A percentile compares a stretch with the other conserved stretches of the same genome.
Conservation (phyloP, 2,888 invertebrate species). For the Drosophila flavopinicola region DNA sequence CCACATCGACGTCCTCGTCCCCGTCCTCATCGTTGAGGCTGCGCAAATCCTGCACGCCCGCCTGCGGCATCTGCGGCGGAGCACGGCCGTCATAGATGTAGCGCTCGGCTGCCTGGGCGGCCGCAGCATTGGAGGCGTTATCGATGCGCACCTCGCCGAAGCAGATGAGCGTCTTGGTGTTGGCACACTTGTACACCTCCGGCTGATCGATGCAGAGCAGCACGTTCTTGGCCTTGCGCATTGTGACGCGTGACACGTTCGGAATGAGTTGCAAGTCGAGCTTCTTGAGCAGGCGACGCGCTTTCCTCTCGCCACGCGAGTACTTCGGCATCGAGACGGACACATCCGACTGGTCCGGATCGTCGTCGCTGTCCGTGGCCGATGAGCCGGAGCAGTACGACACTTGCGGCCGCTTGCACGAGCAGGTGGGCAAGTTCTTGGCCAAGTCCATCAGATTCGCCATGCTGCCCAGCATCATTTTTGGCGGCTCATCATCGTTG, state of each 20-base stretch:
- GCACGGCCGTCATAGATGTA: slow-evolving; percentile 28
- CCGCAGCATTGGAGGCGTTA: slow-evolving; percentile 40
- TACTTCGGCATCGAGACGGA: slow-evolving; percentile 1
- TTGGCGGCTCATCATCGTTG: too few relatives aligned
- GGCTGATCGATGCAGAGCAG: slow-evolving; percentile 56
- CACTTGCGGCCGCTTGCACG: too few relatives aligned
- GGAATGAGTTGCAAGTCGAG: slow-evolving; percentile 49
- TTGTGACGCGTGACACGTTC: slow-evolving; percentile 58
- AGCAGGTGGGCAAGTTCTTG: slow-evolving; percentile 3
- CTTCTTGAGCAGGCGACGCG: slow-evolving; percentile 60
- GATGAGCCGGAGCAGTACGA: slow-evolving; percentile 13
- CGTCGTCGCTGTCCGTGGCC: slow-evolving; percentile 30
- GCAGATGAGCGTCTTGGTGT: slow-evolving; percentile 49
- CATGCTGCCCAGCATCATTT: slow-evolving; percentile 1
- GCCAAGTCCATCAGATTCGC: slow-evolving; percentile 29
- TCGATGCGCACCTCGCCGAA: slow-evolving; percentile 62
- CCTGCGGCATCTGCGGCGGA: background rate
- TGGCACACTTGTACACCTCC: slow-evolving; percentile 55
- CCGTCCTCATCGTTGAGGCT: slow-evolving; percentile 10
- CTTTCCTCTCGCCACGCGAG: slow-evolving; percentile 67
- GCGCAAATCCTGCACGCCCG: too few relatives aligned
- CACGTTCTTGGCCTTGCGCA: slow-evolving; percentile 60
- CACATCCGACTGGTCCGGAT: background rate
- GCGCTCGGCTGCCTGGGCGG: slow-evolving; percentile 55
- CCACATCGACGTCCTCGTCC: background rate